phyloP scores from a whole-genome alignment of 2,888 invertebrate species.

The Volucella zonaria region DNA sequence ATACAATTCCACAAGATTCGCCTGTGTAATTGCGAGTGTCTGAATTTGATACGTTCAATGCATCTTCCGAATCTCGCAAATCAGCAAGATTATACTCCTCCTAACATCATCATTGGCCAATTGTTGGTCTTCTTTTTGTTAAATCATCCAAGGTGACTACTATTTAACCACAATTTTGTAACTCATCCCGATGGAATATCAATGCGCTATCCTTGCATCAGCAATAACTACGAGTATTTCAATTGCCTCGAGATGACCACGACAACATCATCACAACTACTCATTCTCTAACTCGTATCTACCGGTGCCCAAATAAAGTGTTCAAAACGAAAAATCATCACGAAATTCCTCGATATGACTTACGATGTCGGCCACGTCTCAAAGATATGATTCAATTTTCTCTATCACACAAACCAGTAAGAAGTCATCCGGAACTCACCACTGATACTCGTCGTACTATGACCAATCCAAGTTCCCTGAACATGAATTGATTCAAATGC shows the following conservation, averaged over 20 bases:
- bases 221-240: constrained; percentile 3
- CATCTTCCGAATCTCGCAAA: no score
- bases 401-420: constrained; percentile 47
- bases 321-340: constrained; percentile 39
- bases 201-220: neutral
- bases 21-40: no score
- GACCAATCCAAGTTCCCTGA: neutral
- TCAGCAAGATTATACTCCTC: no score
- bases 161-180: neutral
- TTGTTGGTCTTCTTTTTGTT: no score
- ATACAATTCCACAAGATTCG: no score
- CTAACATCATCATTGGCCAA: no score
- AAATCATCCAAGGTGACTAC: no score
- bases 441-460: neutral
- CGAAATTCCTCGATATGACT: constrained; percentile 18
- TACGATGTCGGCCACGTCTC: constrained; percentile 61
- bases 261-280: constrained; percentile 24
- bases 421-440: constrained; percentile 17
- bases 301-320: constrained; percentile 44
- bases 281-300: neutral
- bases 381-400: constrained; percentile 71
- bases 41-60: no score
- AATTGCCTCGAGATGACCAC: neutral
- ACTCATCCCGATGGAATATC: neutral
- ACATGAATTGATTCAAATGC: constrained; percentile 1